Evolutionary conservation across 2,113 vertebrate genomes (phyloP).

Genomic region (Prolemur simus): DNA sequence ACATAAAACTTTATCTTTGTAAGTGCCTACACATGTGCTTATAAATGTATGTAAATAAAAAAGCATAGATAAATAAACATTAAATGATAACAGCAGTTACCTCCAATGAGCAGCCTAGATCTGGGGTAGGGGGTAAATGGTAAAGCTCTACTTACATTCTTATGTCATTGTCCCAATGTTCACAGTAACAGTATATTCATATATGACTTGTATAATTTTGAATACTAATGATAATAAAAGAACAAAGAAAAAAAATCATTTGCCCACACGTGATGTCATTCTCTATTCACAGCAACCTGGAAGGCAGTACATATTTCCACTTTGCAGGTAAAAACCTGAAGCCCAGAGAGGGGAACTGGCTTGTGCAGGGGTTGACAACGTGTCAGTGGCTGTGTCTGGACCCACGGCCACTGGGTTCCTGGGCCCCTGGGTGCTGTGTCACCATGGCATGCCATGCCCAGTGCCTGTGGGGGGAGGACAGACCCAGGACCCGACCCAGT

Average conservation of each 20-base stretch:
- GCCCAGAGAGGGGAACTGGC: background rate
- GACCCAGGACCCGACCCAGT: too few relatives aligned
- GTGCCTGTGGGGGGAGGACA: too few relatives aligned
- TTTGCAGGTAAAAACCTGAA: background rate
- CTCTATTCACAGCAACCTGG: background rate
- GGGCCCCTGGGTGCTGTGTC: background rate
- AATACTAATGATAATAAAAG: background rate
- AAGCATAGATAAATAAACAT: background rate
- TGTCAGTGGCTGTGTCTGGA: background rate
- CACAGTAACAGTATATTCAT: background rate
- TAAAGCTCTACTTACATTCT: background rate
- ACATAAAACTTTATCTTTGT: background rate
- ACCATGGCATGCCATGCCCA: too few relatives aligned
- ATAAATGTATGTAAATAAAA: background rate
- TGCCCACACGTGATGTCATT: background rate
- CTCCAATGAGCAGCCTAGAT: background rate
- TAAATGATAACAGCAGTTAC: background rate
- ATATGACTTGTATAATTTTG: background rate
- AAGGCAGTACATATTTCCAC: background rate
- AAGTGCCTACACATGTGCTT: background rate
- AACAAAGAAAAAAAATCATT: background rate
- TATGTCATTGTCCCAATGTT: background rate
- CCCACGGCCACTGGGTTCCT: background rate
- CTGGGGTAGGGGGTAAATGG: background rate
- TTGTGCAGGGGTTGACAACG: background rate